A percentile compares a stretch with the other conserved stretches of the same genome.
Conservation (phyloP, 2,888 invertebrate species). For the Mesopsocus fuscifrons region DNA sequence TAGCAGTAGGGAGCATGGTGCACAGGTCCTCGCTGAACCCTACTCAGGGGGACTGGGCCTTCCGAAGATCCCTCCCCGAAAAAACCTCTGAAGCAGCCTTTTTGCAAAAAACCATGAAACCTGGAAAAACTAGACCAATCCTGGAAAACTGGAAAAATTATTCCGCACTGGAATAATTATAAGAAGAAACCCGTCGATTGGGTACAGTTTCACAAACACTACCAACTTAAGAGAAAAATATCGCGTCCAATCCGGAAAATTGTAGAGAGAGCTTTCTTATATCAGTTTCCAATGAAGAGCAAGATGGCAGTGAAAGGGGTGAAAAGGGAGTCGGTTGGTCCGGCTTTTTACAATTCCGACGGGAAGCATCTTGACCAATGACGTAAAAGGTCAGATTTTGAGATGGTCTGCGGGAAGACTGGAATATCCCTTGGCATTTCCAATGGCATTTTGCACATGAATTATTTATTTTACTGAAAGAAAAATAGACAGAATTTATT, state of each 20-base stretch:
- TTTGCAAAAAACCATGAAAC: neutral
- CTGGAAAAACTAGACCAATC: conserved; percentile 7
- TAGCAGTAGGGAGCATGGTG: too few species aligned
- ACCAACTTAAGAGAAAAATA: too few species aligned
- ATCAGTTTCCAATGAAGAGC: too few species aligned
- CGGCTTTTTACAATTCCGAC: neutral
- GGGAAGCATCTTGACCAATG: conserved; percentile 10
- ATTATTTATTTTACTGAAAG: conserved; percentile 4
- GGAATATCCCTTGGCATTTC: conserved; percentile 1
- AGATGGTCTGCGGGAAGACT: neutral
- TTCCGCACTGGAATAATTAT: neutral
- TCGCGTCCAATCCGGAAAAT: conserved; percentile 6
- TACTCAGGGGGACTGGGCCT: neutral
- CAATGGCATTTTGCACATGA: conserved; percentile 1
- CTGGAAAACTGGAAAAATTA: conserved; percentile 3
- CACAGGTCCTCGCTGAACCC: too few species aligned
- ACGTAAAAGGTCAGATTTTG: conserved; percentile 5
- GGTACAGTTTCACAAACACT: neutral
- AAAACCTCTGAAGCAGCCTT: neutral
- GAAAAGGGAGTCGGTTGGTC: too few species aligned
- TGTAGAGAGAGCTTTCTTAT: conserved; percentile 4
- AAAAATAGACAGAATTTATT: conserved; percentile 4
- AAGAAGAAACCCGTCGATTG: neutral
- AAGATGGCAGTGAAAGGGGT: too few species aligned
- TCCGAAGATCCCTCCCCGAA: conserved; percentile 2